These are phyloP conservation scores for Pammene fasciana DNA, from an alignment of 2,888 invertebrate genomes.

Conservation along the genomic window DNA sequence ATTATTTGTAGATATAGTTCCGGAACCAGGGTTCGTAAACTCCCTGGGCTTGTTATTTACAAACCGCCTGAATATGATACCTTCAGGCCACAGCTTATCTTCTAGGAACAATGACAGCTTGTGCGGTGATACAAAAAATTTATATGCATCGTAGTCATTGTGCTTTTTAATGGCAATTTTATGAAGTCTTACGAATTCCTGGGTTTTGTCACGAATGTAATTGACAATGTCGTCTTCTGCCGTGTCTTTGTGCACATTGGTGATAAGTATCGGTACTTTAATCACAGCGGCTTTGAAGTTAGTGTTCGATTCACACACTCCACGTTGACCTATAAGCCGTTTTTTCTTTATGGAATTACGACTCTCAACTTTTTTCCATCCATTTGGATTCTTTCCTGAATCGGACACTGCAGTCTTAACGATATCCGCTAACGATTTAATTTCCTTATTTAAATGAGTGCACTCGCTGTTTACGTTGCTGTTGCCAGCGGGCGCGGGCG, in stretches of 20 bases:
- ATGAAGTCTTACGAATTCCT: neutral
- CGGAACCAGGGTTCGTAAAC: neutral
- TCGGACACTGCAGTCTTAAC: neutral
- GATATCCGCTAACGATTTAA: neutral
- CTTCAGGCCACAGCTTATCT: slow-evolving; percentile 1
- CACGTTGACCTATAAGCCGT: neutral
- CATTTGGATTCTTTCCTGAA: neutral
- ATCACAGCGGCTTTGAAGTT: neutral
- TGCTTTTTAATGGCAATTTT: slow-evolving; percentile 3
- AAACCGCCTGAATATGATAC: too few relatives aligned
- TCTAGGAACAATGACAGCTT: neutral
- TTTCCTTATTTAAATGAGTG: neutral
- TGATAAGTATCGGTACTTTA: neutral
- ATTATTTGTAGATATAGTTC: neutral
- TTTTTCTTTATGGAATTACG: neutral
- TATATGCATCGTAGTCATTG: slow-evolving; percentile 1
- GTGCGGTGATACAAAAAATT: neutral
- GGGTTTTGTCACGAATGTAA: neutral
- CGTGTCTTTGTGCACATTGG: slow-evolving; percentile 7
- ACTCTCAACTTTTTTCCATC: neutral
- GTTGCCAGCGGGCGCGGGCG: neutral
- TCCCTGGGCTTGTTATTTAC: slow-evolving; percentile 3
- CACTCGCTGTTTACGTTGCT: neutral
- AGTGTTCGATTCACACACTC: neutral
- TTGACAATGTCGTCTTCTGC: neutral